phyloP scores from a whole-genome alignment of 2,113 vertebrate genomes.

The Upupa epops region DNA sequence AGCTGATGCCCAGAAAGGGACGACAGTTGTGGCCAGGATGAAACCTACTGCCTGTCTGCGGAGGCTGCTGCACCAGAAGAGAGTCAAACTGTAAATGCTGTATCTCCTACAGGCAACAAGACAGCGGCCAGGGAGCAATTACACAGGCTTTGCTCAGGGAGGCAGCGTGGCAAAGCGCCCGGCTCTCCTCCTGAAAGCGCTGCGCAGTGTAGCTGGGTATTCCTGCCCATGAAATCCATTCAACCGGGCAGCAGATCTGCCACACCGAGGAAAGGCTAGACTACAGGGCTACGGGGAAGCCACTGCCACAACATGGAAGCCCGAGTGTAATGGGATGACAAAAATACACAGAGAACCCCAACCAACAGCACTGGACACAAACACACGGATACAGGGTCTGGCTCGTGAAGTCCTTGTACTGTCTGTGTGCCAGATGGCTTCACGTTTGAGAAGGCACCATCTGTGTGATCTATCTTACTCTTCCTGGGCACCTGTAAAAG shows the following conservation, averaged over 20 bases:
- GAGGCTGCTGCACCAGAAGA: neutral
- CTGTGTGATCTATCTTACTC: neutral
- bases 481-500: fast-evolving
- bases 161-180: neutral
- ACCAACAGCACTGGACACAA: neutral
- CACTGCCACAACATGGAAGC: neutral
- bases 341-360: neutral
- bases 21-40: neutral
- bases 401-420: neutral
- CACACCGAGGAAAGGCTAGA: neutral
- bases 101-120: neutral
- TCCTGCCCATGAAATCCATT: neutral
- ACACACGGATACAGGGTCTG: neutral
- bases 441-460: neutral
- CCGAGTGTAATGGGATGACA: neutral
- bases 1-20: neutral
- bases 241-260: neutral
- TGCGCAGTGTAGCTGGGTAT: neutral
- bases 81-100: neutral
- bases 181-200: neutral
- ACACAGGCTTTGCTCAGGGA: neutral
- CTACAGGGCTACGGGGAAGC: no score
- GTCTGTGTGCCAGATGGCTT: neutral
- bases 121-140: neutral
- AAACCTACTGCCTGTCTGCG: neutral